Evolutionary conservation across 2,888 invertebrate genomes (phyloP), one percentile per base, ranked within the genome.

Genomic region (Mesoligia furuncula): DNA sequence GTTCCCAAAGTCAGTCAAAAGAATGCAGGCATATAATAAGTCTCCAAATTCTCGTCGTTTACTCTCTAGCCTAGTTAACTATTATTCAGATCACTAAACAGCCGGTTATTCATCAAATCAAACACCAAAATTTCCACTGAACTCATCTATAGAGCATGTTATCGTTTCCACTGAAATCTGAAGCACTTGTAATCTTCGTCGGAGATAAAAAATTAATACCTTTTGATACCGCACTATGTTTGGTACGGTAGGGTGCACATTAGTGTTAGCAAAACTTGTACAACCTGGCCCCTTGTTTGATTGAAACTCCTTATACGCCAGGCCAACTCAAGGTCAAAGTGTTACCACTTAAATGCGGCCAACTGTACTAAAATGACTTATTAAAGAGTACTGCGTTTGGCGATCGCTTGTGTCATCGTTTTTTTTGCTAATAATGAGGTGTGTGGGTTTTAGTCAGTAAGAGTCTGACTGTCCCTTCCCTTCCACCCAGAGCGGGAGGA

Each of bases 121-220:
- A 65, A 81, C 62, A 77, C 57, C 74, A 83, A 89, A 87, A 81
- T 81, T 86, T 88, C 85, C 89, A 84, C 71, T 73, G 54, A 71
- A 75, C 65, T 66, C 67, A 81, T 42, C 54, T 17, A 62, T 15
- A 51, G 27, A 79, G 45, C 27, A 45, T 71, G 79, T 81, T 89
- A 89, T 86, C 86, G 13, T 71, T 67, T 15, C 65, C 67, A 70
- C 57, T 70, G 70, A 83, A 89, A 87, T 85, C 85, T 89, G 89
- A 88, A 89, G 85, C 84, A 69, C 83, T 69, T 72, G 65, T 89
- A 89, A 89, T 89, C 89, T 89, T 83, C 62, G 20, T 15, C 9
- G 31, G 77, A 87, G 87, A 89, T 89, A 88, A 89, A 84, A 51
- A 86, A 80, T 61, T 89, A 89, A 88, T 88, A 85, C 87, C 77